These are phyloP conservation scores for Accipiter minullus DNA, from an alignment of 2,797 vertebrate genomes.

Conservation along the genomic window DNA sequence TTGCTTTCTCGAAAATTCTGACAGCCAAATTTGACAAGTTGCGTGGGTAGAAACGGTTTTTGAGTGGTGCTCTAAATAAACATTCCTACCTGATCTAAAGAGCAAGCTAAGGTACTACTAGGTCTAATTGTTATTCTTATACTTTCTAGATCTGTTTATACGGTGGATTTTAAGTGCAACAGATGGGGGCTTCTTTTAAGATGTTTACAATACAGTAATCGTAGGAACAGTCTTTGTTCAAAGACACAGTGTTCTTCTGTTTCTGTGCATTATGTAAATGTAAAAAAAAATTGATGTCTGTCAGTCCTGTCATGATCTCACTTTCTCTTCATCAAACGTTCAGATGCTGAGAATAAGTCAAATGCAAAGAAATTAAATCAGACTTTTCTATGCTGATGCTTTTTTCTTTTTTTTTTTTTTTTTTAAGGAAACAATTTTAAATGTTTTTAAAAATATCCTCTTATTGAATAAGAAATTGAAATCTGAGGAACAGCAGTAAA, in stretches of 20 bases:
- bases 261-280: background rate
- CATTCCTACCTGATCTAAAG: background rate
- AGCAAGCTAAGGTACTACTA: background rate
- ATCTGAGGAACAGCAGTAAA: background rate
- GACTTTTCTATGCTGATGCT: background rate
- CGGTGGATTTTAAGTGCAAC: background rate
- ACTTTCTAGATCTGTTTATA: background rate
- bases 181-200: background rate
- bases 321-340: background rate
- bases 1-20: background rate
- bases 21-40: background rate
- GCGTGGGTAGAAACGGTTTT: background rate
- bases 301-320: background rate
- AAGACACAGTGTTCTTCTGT: background rate
- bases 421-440: background rate
- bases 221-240: background rate
- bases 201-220: background rate
- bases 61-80: background rate
- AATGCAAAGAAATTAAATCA: background rate
- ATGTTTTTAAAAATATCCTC: background rate
- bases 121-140: background rate
- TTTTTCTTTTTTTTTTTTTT: background rate
- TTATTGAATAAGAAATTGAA: background rate
- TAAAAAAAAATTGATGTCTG: background rate
- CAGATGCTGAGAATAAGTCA: background rate